Evolutionary conservation across 1,140 invertebrate genomes (phyloP).

Genomic region (Caenorhabditis briggsae): DNA sequence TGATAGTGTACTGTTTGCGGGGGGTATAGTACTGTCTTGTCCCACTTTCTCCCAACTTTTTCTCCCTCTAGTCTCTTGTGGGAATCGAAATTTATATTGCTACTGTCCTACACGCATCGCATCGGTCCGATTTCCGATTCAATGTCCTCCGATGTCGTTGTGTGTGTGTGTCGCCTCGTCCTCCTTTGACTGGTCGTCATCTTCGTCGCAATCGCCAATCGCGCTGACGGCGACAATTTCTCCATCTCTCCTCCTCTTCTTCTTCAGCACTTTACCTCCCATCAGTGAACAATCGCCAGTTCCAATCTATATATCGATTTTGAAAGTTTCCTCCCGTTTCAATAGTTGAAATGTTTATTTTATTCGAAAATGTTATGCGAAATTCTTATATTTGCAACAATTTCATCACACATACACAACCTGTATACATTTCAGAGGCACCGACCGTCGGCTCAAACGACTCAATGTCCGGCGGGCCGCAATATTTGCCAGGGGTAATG

Average conservation of each 20-base stretch:
- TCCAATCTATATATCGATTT: slow-evolving; percentile 39
- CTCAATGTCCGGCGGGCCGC: slow-evolving; percentile 47
- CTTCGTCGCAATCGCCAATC: slow-evolving; percentile 10
- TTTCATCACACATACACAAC: neutral
- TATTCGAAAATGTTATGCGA: no score
- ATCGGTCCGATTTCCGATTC: slow-evolving; percentile 39
- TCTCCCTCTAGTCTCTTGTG: neutral
- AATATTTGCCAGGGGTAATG: slow-evolving; percentile 48
- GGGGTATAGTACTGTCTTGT: slow-evolving; percentile 39
- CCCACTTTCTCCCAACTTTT: neutral
- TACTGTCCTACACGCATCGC: neutral
- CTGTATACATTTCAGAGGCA: neutral
- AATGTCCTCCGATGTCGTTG: neutral
- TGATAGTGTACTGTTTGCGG: slow-evolving; percentile 10
- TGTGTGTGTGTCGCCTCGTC: neutral
- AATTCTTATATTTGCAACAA: neutral
- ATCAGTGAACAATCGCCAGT: neutral
- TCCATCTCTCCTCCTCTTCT: neutral
- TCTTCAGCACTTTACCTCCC: neutral
- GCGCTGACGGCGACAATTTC: neutral
- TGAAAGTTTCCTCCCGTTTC: neutral
- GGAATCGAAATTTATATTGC: neutral
- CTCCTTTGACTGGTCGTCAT: neutral
- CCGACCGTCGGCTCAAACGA: slow-evolving; percentile 47
- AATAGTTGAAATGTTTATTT: no score